A percentile compares a stretch with the other conserved stretches of the same genome.
Evolutionary conservation across 1,140 invertebrate genomes (phyloP).

Genomic region (Capitella teleta): DNA sequence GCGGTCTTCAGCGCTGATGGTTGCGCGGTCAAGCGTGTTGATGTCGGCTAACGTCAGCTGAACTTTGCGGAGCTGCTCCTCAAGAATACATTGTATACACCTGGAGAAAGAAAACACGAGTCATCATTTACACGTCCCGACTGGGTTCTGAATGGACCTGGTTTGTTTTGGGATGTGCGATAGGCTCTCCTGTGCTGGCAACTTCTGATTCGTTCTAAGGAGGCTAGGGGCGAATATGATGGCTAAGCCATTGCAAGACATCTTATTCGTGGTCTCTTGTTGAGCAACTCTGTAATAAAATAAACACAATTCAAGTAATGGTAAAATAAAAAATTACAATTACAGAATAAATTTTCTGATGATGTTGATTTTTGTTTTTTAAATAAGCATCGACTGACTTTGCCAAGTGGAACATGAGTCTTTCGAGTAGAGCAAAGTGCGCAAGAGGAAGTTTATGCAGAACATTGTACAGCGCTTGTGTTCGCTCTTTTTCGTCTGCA

Average conservation of each 20-base stretch:
- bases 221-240: slow-evolving; percentile 94
- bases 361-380: too few relatives aligned
- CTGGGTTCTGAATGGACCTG: slow-evolving; percentile 22
- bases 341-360: too few relatives aligned
- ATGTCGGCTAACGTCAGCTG: slow-evolving; percentile 73
- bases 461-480: slow-evolving; percentile 72
- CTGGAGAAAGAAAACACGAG: slow-evolving; percentile 31
- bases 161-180: slow-evolving; percentile 48
- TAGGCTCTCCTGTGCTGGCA: slow-evolving; percentile 80
- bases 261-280: slow-evolving; percentile 78
- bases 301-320: not conserved
- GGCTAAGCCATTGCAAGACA: slow-evolving; percentile 80
- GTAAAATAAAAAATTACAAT: too few relatives aligned
- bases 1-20: slow-evolving; percentile 24
- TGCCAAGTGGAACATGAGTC: slow-evolving; percentile 85
- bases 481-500: slow-evolving; percentile 61
- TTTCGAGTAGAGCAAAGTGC: slow-evolving; percentile 83
- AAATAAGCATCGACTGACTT: slow-evolving; percentile 44
- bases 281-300: slow-evolving; percentile 55
- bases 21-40: slow-evolving; percentile 61
- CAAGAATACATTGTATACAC: slow-evolving; percentile 78
- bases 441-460: slow-evolving; percentile 77
- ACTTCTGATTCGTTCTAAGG: slow-evolving; percentile 67
- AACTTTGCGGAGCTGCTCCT: slow-evolving; percentile 63
- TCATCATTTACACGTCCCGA: not conserved